Conservation (phyloP, 2,888 invertebrate species). For the Aricia artaxerxes region DNA sequence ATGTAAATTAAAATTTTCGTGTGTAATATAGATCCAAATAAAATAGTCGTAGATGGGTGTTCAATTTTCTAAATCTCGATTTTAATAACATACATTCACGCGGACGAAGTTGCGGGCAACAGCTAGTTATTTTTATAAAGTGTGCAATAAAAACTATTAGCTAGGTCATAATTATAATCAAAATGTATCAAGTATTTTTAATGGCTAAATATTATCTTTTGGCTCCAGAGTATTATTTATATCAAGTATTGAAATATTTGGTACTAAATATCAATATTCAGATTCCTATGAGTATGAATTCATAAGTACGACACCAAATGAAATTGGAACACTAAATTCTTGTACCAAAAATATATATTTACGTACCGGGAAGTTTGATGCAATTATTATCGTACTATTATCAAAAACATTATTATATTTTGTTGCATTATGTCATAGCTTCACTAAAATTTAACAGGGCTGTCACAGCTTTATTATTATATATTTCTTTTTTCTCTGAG, state of each 20-base stretch:
- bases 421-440: constrained; percentile 5
- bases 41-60: too few relatives aligned
- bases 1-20: too few relatives aligned
- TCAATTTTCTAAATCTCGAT: too few relatives aligned
- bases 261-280: not conserved
- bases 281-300: not conserved
- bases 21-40: too few relatives aligned
- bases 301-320: not conserved
- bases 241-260: not conserved
- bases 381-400: not conserved
- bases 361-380: not conserved
- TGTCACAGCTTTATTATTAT: not conserved
- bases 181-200: not conserved
- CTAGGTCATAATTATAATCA: not conserved
- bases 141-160: not conserved
- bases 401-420: constrained; percentile 4
- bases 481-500: not conserved
- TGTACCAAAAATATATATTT: not conserved
- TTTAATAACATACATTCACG: too few relatives aligned
- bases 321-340: not conserved
- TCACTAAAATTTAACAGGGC: not conserved
- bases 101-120: too few relatives aligned
- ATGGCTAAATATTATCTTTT: not conserved
- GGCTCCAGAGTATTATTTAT: too few relatives aligned
- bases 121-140: not conserved